Evolutionary conservation across 2,888 invertebrate genomes (phyloP).

Genomic region (Calephelis perditalis): DNA sequence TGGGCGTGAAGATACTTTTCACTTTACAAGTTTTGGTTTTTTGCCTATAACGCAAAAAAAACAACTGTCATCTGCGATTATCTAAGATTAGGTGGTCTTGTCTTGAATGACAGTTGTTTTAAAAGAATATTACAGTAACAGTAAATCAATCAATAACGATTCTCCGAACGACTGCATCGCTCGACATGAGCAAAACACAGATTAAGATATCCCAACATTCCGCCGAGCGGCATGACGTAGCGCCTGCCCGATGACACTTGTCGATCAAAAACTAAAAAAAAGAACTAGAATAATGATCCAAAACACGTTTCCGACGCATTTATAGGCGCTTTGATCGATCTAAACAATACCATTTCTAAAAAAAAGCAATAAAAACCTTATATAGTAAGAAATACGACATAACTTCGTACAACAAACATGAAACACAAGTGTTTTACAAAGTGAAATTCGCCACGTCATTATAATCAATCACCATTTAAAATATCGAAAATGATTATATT

Average conservation of each 20-base stretch:
- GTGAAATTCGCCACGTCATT: conserved; percentile 55
- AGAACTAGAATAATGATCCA: conserved; percentile 27
- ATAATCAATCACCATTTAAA: conserved; percentile 74
- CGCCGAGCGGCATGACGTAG: conserved; percentile 20
- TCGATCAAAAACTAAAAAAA: conserved; percentile 24
- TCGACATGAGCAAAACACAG: conserved; percentile 10
- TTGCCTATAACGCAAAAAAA: too few relatives aligned
- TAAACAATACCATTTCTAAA: conserved; percentile 26
- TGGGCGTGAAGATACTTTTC: too few relatives aligned
- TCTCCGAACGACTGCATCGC: not conserved
- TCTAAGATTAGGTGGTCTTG: too few relatives aligned
- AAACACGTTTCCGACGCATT: conserved; percentile 25
- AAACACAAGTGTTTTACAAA: conserved; percentile 39
- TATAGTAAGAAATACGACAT: conserved; percentile 36
- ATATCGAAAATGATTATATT: conserved; percentile 72
- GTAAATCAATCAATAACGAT: conserved; percentile 9
- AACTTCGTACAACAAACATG: conserved; percentile 33
- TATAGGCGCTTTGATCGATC: conserved; percentile 28
- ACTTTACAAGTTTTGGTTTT: too few relatives aligned
- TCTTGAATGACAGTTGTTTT: too few relatives aligned
- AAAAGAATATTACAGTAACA: not conserved
- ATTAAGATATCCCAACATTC: conserved; percentile 20
- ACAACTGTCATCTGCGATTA: too few relatives aligned
- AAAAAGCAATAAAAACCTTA: conserved; percentile 33
- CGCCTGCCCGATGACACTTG: conserved; percentile 24